Evolutionary conservation across 2,113 vertebrate genomes (phyloP).

Genomic region (Prionailurus bengalensis): DNA sequence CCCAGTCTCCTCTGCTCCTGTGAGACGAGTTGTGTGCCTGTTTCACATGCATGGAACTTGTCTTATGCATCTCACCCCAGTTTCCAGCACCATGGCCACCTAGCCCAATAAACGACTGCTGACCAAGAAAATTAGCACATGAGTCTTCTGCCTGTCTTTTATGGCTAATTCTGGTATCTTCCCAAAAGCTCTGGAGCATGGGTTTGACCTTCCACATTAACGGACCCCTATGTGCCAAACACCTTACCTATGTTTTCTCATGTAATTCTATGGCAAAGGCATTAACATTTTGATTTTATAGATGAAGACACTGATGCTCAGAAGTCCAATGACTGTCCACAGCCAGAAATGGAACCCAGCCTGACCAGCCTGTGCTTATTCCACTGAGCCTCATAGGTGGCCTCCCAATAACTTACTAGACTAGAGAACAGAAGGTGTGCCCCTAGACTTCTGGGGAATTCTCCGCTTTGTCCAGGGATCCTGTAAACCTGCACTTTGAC

Average conservation of each 20-base stretch:
- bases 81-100: neutral
- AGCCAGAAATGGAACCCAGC: neutral
- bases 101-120: neutral
- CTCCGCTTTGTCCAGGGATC: neutral
- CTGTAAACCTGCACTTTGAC: neutral
- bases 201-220: neutral
- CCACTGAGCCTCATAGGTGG: neutral
- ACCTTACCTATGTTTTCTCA: neutral
- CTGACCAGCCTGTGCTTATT: neutral
- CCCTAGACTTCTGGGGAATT: neutral
- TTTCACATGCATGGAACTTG: neutral
- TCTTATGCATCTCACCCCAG: no score
- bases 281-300: neutral
- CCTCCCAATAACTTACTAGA: neutral
- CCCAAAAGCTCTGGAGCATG: neutral
- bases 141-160: neutral
- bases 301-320: neutral
- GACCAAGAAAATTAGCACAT: neutral
- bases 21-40: neutral
- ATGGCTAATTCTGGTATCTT: constrained; percentile 9
- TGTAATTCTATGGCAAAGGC: neutral
- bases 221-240: neutral
- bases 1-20: neutral
- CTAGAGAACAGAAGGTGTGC: neutral
- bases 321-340: neutral